Percentiles rank a stretch among this genome's conserved stretches.
Evolutionary conservation across 1,140 invertebrate genomes (phyloP).

Genomic region (Zaprionus tsacasi): DNA sequence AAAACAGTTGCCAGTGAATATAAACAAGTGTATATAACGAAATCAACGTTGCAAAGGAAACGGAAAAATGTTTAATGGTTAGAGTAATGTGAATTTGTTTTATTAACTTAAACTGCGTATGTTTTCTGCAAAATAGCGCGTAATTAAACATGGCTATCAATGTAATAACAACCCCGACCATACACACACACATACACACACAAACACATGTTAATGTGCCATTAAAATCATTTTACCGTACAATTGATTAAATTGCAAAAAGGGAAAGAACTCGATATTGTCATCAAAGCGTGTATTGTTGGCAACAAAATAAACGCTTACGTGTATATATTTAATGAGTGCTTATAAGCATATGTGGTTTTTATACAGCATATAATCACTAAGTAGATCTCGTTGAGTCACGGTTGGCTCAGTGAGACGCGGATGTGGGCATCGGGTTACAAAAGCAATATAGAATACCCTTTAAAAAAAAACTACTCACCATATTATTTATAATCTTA

Average conservation of each 20-base stretch:
- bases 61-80: conserved; percentile 48
- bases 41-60: conserved; percentile 13
- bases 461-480: neutral
- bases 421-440: conserved; percentile 25
- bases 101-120: neutral
- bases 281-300: neutral
- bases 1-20: conserved; percentile 18
- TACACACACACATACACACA: neutral
- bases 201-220: conserved; percentile 9
- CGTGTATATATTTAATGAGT: neutral
- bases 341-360: neutral
- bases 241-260: conserved; percentile 31
- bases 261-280: conserved; percentile 28
- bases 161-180: conserved; percentile 7
- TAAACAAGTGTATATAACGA: conserved; percentile 17
- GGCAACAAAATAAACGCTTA: neutral
- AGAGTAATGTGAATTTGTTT: neutral
- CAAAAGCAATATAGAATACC: neutral
- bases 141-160: conserved; percentile 8
- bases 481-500: neutral
- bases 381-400: conserved; percentile 44
- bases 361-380: conserved; percentile 32
- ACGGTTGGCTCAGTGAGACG: conserved; percentile 28
- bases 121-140: conserved; percentile 1
- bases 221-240: conserved; percentile 8